Conservation (phyloP, 2,113 vertebrate genomes). For the Paramisgurnus dabryanus region DNA sequence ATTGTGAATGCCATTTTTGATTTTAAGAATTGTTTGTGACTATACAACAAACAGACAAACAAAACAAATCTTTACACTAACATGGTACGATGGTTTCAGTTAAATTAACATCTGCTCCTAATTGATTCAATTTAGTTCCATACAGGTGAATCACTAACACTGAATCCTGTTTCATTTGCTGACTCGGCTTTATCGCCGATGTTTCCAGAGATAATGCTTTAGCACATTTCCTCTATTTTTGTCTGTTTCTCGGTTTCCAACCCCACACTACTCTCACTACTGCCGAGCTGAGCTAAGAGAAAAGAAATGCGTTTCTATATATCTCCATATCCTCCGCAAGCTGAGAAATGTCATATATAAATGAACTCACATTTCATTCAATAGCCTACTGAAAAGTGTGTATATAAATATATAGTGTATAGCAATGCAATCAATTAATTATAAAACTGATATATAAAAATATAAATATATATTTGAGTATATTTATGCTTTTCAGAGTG, state of each 20-base stretch:
- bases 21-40: too few relatives aligned
- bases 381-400: too few relatives aligned
- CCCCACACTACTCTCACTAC: background rate
- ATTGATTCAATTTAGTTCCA: background rate
- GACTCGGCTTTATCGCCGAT: background rate
- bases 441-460: too few relatives aligned
- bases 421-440: too few relatives aligned
- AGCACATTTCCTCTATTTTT: background rate
- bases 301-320: background rate
- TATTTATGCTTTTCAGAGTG: background rate
- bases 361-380: background rate
- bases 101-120: slow-evolving; percentile 2
- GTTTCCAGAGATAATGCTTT: background rate
- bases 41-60: background rate
- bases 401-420: too few relatives aligned
- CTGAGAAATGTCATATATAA: background rate
- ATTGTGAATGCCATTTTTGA: too few relatives aligned
- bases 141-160: background rate
- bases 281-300: background rate
- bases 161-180: background rate
- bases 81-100: background rate
- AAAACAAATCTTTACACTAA: background rate
- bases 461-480: too few relatives aligned
- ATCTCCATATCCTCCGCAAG: background rate
- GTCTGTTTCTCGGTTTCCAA: background rate